Evolutionary conservation across 2,888 invertebrate genomes (phyloP).

Genomic region (Tachina grossa): DNA sequence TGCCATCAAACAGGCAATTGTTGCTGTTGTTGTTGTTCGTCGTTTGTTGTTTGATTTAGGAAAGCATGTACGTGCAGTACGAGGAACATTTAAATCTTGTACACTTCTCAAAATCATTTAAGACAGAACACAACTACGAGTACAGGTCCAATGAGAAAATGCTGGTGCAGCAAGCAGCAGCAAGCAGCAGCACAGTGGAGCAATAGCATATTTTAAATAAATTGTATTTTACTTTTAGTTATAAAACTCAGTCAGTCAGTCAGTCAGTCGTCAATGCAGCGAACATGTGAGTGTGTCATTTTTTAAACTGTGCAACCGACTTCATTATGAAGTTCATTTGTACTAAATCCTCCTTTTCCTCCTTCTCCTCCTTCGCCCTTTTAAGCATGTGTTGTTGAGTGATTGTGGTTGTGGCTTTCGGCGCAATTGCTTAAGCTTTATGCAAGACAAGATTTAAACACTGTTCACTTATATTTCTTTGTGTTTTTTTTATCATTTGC

Average conservation of each 20-base stretch:
- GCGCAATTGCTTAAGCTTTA: slow-evolving; percentile 75
- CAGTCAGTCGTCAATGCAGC: slow-evolving; percentile 4
- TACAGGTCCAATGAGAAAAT: slow-evolving; percentile 41
- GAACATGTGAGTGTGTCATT: slow-evolving; percentile 8
- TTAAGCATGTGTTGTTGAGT: slow-evolving; percentile 25
- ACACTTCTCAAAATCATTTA: slow-evolving; percentile 58
- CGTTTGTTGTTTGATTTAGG: slow-evolving; percentile 21
- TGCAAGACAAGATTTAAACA: slow-evolving; percentile 72
- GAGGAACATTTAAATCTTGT: slow-evolving; percentile 60
- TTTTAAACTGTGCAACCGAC: not conserved
- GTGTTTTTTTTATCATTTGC: slow-evolving; percentile 67
- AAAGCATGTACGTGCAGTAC: slow-evolving; percentile 51
- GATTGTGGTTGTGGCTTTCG: slow-evolving; percentile 62
- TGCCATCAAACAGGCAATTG: slow-evolving; percentile 32
- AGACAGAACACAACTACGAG: slow-evolving; percentile 42
- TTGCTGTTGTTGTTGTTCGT: slow-evolving; percentile 2
- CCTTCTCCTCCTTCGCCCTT: not conserved
- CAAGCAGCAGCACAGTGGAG: slow-evolving; percentile 39
- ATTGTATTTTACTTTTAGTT: slow-evolving; percentile 49
- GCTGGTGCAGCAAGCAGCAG: not conserved
- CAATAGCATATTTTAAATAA: slow-evolving; percentile 18
- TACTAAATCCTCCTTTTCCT: slow-evolving; percentile 29
- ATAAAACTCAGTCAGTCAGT: slow-evolving; percentile 6
- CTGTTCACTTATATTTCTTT: slow-evolving; percentile 52
- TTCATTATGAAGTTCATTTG: slow-evolving; percentile 48